phyloP scores from a whole-genome alignment of 2,113 vertebrate species.

The Eulacestoma nigropectus region DNA sequence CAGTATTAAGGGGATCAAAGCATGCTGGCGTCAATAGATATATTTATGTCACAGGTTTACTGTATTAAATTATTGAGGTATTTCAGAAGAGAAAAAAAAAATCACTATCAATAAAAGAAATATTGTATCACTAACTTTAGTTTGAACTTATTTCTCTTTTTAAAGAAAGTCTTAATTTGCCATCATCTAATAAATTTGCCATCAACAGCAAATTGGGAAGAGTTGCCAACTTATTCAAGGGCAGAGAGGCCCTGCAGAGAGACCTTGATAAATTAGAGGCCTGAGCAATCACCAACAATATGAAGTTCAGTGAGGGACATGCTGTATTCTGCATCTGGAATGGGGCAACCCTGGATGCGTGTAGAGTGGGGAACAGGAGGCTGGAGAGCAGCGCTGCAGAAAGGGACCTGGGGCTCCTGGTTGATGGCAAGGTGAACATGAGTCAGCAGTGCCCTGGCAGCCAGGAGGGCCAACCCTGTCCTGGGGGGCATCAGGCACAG shows the following conservation, averaged over 20 bases:
- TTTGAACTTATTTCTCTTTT: not conserved
- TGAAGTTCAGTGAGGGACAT: rapidly evolving
- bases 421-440: rapidly evolving
- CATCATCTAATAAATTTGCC: not conserved
- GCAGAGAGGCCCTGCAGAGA: not conserved
- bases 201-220: not conserved
- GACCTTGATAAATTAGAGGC: not conserved
- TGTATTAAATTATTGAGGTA: not conserved
- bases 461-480: rapidly evolving
- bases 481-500: not conserved
- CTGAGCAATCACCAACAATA: not conserved
- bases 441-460: not conserved
- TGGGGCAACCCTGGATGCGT: too few relatives aligned
- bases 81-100: not conserved
- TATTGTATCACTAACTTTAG: not conserved
- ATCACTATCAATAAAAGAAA: not conserved
- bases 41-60: conserved; percentile 18
- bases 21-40: not conserved
- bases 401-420: not conserved
- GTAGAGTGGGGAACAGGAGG: not conserved
- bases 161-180: not conserved
- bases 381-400: rapidly evolving
- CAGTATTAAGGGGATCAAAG: conserved; percentile 38
- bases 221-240: not conserved
- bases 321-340: not conserved